A percentile compares a stretch with the other conserved stretches of the same genome.
Conservation (phyloP, 2,113 vertebrate genomes). For the Tyto alba region DNA sequence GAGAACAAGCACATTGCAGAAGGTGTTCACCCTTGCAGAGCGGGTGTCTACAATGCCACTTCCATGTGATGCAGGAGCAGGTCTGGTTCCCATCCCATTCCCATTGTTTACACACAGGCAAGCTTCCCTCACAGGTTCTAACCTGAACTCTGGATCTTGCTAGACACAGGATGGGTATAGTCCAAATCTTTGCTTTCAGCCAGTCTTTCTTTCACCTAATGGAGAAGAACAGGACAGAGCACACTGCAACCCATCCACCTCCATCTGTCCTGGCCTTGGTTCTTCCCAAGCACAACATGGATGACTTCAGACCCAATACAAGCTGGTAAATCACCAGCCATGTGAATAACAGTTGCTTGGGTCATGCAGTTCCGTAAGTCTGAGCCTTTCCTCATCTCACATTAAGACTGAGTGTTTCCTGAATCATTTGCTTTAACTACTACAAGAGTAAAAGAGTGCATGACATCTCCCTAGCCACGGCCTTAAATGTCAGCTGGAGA, state of each 20-base stretch:
- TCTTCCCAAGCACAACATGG: background rate
- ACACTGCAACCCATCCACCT: background rate
- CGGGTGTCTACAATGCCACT: background rate
- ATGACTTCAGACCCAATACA: background rate
- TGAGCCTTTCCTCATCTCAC: background rate
- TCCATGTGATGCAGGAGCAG: rapidly evolving
- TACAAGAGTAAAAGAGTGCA: background rate
- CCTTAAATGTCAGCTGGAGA: background rate
- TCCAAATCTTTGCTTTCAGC: background rate
- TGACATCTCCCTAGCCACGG: rapidly evolving
- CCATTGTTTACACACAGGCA: background rate
- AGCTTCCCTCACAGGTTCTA: background rate
- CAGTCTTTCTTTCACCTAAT: background rate
- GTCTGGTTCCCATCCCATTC: background rate
- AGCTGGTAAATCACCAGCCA: background rate
- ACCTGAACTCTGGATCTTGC: background rate
- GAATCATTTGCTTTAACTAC: rapidly evolving
- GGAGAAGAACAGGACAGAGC: background rate
- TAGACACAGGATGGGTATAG: background rate
- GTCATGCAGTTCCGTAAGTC: background rate
- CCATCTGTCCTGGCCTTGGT: background rate
- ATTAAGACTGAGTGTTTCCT: background rate
- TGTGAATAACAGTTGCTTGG: background rate
- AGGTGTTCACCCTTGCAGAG: background rate
- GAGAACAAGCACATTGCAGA: background rate